Evolutionary conservation across 2,888 invertebrate species (phyloP), one percentile per base, ranked within the genome.

Genomic region (Nemurella pictetii): DNA sequence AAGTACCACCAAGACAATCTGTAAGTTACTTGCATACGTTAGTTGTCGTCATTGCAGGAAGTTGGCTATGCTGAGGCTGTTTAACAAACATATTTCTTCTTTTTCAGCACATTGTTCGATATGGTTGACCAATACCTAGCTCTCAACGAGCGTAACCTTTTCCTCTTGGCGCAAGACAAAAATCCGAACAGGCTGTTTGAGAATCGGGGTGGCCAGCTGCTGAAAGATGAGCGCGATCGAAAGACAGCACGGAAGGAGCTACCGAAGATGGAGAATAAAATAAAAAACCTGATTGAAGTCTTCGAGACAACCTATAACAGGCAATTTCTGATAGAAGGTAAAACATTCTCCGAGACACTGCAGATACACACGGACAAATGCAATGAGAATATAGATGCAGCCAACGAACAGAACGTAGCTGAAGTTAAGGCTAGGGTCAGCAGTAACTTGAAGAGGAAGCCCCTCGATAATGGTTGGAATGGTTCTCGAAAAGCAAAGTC

Each of bases 141-240:
- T 7, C 88, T 91, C 30, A 91, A 90, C 88, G 87, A 88, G 9
- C 87, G 90, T 72, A 89, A 90, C 89, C 87, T 90, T 78, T 90
- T 89, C 83, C 88, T 91, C 86, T 91, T 91, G 75, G 87, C 87
- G 12, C 88, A 88, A 72, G 90, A 90, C 0, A 89, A 89, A 85
- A 91, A 92, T 87, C 91, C 91, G 12, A 90, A 90, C 84, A 88
- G 92, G 78, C 86, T 89, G 3, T 91, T 90, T 86, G 90, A 90
- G 81, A 91, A 91, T 87, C 88, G 92, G 83, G 91, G 91, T 7
- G 91, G 91, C 15, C 89, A 89, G 82, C 87, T 92, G 0, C 88
- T 92, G 26, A 89, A 90, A 84, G 91, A 92, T 87, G 92, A 92
- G 87, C 91, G 90, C 85, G 90, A 90, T 36, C 87, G 91, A 27